Conservation (phyloP, 2,797 vertebrate genomes). For the Sebastes steindachneri region DNA sequence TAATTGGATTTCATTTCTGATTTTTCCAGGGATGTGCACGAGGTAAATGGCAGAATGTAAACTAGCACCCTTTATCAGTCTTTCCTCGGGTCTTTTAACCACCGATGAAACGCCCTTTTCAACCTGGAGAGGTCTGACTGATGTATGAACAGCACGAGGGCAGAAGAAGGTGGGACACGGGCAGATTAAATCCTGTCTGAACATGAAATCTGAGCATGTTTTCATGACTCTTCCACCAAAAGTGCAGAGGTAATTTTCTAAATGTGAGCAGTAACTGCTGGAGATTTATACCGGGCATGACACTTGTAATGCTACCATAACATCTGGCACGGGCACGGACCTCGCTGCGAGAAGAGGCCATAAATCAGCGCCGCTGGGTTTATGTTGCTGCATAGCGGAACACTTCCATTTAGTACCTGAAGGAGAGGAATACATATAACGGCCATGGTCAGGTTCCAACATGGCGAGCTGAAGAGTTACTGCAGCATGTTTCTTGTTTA, state of each 20-base stretch:
- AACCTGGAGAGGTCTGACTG: slow-evolving; percentile 31
- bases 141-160: slow-evolving; percentile 23
- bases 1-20: slow-evolving; percentile 25
- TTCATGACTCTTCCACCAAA: slow-evolving; percentile 65
- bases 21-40: slow-evolving; percentile 15
- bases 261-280: slow-evolving; percentile 70
- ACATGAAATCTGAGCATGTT: slow-evolving; percentile 71
- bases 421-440: slow-evolving; percentile 43
- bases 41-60: slow-evolving; percentile 16
- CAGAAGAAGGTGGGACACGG: slow-evolving; percentile 3
- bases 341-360: slow-evolving; percentile 46
- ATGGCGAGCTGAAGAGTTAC: slow-evolving; percentile 41
- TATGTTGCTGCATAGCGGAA: slow-evolving; percentile 69
- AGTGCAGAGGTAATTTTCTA: slow-evolving; percentile 70
- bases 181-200: slow-evolving; percentile 59
- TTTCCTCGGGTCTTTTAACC: slow-evolving; percentile 21
- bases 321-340: slow-evolving; percentile 73
- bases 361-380: slow-evolving; percentile 72
- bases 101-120: slow-evolving; percentile 31
- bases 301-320: slow-evolving; percentile 78
- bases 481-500: slow-evolving; percentile 44
- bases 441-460: slow-evolving; percentile 56
- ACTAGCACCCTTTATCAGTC: background rate
- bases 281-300: slow-evolving; percentile 76
- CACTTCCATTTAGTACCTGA: slow-evolving; percentile 57